Evolutionary conservation across 2,888 invertebrate species (phyloP).

Genomic region (Caenorhabditis parvicauda): DNA sequence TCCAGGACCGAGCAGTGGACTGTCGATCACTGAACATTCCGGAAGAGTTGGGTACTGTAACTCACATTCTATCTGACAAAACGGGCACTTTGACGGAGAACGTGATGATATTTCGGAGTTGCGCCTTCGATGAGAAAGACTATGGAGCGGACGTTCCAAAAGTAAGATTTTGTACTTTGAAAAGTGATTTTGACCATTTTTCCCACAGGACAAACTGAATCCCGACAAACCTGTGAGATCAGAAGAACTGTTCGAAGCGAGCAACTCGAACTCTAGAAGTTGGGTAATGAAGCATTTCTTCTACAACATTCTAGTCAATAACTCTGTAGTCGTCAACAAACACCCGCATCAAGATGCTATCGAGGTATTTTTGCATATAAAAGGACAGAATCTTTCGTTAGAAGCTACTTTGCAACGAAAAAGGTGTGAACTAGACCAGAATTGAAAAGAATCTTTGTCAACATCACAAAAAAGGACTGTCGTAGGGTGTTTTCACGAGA

Average conservation of each 20-base stretch:
- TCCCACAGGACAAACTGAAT: no score
- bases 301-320: constrained; percentile 84
- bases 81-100: constrained; percentile 84
- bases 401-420: no score
- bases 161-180: background rate
- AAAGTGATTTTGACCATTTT: background rate
- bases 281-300: constrained; percentile 70
- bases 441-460: no score
- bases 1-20: constrained; percentile 75
- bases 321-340: constrained; percentile 88
- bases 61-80: constrained; percentile 54
- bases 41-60: constrained; percentile 72
- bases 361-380: constrained; percentile 17
- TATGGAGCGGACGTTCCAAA: constrained; percentile 18
- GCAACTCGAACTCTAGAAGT: background rate
- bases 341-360: constrained; percentile 73
- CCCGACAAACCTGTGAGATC: constrained; percentile 12
- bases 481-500: no score
- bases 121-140: constrained; percentile 63
- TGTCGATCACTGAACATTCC: constrained; percentile 81
- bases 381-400: no score
- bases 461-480: no score
- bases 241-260: constrained; percentile 5
- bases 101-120: constrained; percentile 90
- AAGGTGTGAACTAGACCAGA: no score